Conservation (phyloP, 2,113 vertebrate species). For the Antigone vipio region DNA sequence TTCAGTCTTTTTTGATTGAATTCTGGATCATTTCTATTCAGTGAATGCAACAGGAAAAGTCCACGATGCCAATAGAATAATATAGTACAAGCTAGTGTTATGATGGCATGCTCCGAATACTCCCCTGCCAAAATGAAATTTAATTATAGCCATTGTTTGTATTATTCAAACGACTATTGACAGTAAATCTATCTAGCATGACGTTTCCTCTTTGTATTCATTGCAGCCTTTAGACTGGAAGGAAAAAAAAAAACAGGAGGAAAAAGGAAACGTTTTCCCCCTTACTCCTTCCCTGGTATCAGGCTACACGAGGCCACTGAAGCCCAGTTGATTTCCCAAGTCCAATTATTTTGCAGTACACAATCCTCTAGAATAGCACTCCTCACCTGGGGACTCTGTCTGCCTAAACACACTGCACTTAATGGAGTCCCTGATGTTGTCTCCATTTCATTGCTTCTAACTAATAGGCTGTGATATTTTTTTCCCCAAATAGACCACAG, state of each 20-base stretch:
- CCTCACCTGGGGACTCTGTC: slow-evolving; percentile 83
- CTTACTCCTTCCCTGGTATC: not conserved
- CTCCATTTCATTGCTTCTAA: slow-evolving; percentile 90
- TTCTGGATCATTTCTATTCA: slow-evolving; percentile 55
- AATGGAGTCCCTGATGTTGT: slow-evolving; percentile 94
- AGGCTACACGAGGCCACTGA: slow-evolving; percentile 81
- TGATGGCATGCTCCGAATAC: slow-evolving; percentile 52
- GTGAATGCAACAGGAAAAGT: slow-evolving; percentile 36
- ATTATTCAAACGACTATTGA: slow-evolving; percentile 68
- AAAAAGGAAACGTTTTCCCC: slow-evolving; percentile 4
- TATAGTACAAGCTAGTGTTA: slow-evolving; percentile 16
- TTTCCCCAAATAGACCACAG: slow-evolving; percentile 81
- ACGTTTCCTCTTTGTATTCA: slow-evolving; percentile 55
- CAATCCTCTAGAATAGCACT: slow-evolving; percentile 83
- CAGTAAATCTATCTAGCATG: slow-evolving; percentile 52
- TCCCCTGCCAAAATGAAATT: slow-evolving; percentile 63
- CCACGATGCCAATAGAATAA: slow-evolving; percentile 58
- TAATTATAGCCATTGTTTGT: slow-evolving; percentile 75
- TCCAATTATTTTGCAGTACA: slow-evolving; percentile 91
- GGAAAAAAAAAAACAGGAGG: not conserved
- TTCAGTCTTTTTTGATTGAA: slow-evolving; percentile 57
- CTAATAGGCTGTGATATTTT: slow-evolving; percentile 94
- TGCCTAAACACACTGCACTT: slow-evolving; percentile 88
- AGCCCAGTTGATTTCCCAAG: slow-evolving; percentile 94
- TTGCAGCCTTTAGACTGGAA: slow-evolving; percentile 72